Evolutionary conservation across 2,888 invertebrate species (phyloP).

Genomic region (Acholoe squamosa): DNA sequence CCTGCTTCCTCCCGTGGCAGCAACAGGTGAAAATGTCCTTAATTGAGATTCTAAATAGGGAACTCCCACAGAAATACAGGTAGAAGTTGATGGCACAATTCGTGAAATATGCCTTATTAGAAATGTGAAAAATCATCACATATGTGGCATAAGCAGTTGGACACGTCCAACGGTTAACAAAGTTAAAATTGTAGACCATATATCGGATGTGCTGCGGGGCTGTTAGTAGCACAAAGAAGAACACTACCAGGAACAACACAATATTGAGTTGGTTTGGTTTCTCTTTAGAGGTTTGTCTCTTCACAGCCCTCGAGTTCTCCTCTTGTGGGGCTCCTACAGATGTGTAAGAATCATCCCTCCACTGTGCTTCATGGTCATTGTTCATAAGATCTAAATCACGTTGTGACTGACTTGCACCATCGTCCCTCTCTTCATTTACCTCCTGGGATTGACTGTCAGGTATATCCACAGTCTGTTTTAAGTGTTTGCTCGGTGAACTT

Average conservation of each 20-base stretch:
- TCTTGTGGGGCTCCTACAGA: too few relatives aligned
- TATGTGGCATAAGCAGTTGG: not conserved
- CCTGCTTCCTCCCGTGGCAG: not conserved
- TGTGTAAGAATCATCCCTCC: too few relatives aligned
- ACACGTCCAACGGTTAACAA: not conserved
- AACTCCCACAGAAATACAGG: not conserved
- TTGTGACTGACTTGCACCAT: too few relatives aligned
- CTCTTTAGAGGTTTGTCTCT: not conserved
- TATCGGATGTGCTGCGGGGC: not conserved
- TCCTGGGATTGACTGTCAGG: too few relatives aligned
- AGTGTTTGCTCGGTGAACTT: too few relatives aligned
- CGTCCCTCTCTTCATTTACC: too few relatives aligned
- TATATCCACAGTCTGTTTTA: too few relatives aligned
- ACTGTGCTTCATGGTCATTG: too few relatives aligned
- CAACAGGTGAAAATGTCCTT: not conserved
- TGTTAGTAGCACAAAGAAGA: not conserved
- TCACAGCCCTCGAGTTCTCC: not conserved
- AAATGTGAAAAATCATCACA: not conserved
- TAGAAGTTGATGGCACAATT: constrained; percentile 21
- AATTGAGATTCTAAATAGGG: not conserved
- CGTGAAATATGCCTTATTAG: not conserved
- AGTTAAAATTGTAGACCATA: not conserved
- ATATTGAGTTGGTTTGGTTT: not conserved
- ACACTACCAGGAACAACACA: not conserved
- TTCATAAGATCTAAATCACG: too few relatives aligned